Base-by-base conservation (phyloP, 2,113 vertebrate genomes). In the Barnardius zonarius region DNA sequence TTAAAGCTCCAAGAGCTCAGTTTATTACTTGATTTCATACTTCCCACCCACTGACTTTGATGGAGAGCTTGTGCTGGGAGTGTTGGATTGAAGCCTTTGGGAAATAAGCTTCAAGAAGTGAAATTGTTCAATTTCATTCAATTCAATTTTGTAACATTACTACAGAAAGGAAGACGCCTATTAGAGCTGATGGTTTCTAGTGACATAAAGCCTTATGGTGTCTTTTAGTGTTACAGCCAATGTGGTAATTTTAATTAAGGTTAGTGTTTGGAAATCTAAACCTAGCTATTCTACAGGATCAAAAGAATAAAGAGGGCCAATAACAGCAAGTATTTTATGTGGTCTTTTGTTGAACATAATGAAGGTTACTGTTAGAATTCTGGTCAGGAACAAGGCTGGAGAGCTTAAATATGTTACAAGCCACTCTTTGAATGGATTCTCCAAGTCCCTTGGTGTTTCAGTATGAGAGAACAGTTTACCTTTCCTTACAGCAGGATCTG, bases 71-170 rank as follows among this genome's bases (percentile, higher is more conserved):
- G 54, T 30, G 61, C 61, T 83, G 76, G 68, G 64, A 95, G 55
- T 23, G 31, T 37, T 92, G 76, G 51, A n/a, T 68, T 49, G 41
- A 67, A 92, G 46, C 95, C 80, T 90, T 83, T 67, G 88, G 92
- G 95, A 95, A 97, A 95, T 96, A 96, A 95, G 19, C 54, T 83
- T 83, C 74, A 95, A 92, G 91, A 90, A 96, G 83, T 63, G 64
- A 92, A 93, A 88, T 92, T 77, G 91, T 92, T 93, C 95, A 33
- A 54, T 94, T 97, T 95, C 62, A 31, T 62, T 94, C 90, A 57
- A 94, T 95, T 93, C 67, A 83, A 77, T 96, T 95, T 86, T 67
- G 28, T 88, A 19, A 88, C 76, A 67, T 86, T 88, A 82, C 85
- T 80, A 86, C 63, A 49, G 88, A 95, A 64, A 67, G 81, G 83